Evolutionary conservation across 2,888 invertebrate species (phyloP).

Genomic region (Caenorhabditis sp.): DNA sequence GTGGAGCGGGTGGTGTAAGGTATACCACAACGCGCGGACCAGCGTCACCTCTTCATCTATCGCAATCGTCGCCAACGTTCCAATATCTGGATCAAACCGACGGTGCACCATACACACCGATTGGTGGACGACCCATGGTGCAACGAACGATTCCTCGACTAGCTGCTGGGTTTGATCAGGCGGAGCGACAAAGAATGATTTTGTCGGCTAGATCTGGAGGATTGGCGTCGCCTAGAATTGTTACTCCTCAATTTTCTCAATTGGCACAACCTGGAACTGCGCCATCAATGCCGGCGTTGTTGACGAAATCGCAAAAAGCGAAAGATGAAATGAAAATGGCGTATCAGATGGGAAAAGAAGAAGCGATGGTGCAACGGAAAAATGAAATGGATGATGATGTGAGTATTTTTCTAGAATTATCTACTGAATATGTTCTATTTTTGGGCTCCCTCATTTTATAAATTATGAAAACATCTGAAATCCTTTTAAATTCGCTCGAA

Average conservation of each 20-base stretch:
- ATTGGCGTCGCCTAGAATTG: conserved; percentile 13
- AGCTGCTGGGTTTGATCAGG: conserved; percentile 26
- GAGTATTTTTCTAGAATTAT: neutral
- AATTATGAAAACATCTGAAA: no score
- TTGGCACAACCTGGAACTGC: neutral
- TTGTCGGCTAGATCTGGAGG: conserved; percentile 12
- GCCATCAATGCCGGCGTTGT: conserved; percentile 13
- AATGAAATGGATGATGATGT: conserved; percentile 53
- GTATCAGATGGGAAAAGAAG: conserved; percentile 44
- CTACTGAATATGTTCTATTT: neutral
- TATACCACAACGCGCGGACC: conserved; percentile 2
- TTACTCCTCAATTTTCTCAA: neutral
- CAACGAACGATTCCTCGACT: conserved; percentile 10
- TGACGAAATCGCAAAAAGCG: conserved; percentile 49
- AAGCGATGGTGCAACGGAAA: conserved; percentile 22
- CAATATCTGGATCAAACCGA: conserved; percentile 9
- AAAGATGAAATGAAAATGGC: conserved; percentile 58
- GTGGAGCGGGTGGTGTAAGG: neutral
- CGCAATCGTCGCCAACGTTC: conserved; percentile 1
- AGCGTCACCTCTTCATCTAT: neutral
- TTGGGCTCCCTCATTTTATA: no score
- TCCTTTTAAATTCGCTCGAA: no score
- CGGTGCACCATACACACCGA: neutral
- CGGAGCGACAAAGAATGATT: conserved; percentile 4
- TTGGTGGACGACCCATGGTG: neutral